phyloP scores from a whole-genome alignment of 1,140 invertebrate genomes.

The Nylanderia fulva region DNA sequence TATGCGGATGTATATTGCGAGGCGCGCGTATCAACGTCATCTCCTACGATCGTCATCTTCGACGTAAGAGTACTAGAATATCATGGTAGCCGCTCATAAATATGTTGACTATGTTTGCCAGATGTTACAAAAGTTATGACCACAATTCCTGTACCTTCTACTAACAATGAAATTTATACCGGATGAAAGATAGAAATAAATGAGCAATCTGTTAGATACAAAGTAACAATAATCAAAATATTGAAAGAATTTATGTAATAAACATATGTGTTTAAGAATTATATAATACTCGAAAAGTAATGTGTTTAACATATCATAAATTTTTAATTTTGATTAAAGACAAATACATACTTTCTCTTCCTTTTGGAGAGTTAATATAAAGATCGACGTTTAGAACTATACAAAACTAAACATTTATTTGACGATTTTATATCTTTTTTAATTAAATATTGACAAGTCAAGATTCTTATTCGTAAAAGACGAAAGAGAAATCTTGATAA shows the following conservation, averaged over 20 bases:
- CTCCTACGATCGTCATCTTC: conserved; percentile 28
- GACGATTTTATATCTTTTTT: background rate
- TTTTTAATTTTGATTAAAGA: too few relatives aligned
- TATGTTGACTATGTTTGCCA: conserved; percentile 1
- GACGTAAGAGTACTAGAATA: conserved; percentile 39
- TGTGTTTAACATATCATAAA: too few relatives aligned
- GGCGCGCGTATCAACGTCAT: conserved; percentile 42
- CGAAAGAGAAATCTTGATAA: background rate
- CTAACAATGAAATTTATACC: conserved; percentile 40
- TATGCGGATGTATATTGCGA: conserved; percentile 4
- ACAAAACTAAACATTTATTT: background rate
- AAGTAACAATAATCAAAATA: background rate
- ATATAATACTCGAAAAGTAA: background rate
- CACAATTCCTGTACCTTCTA: background rate
- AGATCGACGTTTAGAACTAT: background rate
- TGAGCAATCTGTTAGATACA: background rate
- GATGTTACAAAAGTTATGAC: conserved; percentile 7
- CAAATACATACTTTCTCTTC: background rate
- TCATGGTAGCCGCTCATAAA: conserved; percentile 43
- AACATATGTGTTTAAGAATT: background rate
- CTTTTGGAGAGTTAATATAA: background rate
- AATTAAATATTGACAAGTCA: background rate
- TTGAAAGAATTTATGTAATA: too few relatives aligned
- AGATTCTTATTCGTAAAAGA: conserved; percentile 13
- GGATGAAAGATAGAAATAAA: background rate